phyloP scores from a whole-genome alignment of 2,888 invertebrate species.

The Morpho achilles region DNA sequence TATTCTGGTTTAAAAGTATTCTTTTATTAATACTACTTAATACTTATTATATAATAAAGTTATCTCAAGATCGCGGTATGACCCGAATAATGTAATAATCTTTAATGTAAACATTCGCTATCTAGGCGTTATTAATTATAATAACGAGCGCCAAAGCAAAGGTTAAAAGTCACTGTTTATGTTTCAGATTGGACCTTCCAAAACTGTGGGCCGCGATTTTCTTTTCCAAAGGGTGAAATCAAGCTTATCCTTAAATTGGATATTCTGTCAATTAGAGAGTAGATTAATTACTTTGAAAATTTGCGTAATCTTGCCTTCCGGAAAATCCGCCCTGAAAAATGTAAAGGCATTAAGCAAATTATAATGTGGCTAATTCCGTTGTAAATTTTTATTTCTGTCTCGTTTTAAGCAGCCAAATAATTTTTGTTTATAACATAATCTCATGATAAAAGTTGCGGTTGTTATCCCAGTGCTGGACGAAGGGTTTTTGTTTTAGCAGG shows the following conservation, averaged over 20 bases:
- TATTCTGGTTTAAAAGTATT: too few species aligned
- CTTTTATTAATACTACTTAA: too few species aligned
- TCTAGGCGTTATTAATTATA: too few species aligned
- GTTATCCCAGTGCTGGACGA: too few species aligned
- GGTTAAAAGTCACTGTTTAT: background rate
- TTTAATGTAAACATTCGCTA: too few species aligned
- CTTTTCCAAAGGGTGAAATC: constrained; percentile 20
- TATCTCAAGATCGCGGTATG: background rate
- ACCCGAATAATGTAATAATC: background rate
- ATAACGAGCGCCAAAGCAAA: background rate
- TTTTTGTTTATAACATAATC: too few species aligned
- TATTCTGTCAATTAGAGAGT: constrained; percentile 37
- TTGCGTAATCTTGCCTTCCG: constrained; percentile 24
- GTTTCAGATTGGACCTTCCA: constrained; percentile 4
- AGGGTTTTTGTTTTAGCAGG: too few species aligned
- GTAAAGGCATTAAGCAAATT: constrained; percentile 19
- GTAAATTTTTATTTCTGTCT: constrained; percentile 2
- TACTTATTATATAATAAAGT: background rate
- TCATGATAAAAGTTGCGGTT: too few species aligned
- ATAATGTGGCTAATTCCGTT: constrained; percentile 17
- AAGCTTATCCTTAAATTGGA: constrained; percentile 33
- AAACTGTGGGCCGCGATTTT: constrained; percentile 4
- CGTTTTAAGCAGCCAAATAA: background rate
- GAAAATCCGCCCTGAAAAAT: constrained; percentile 20
- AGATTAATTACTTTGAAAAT: constrained; percentile 36